Evolutionary conservation across 2,888 invertebrate species (phyloP).

Genomic region (Drosophila atripex): DNA sequence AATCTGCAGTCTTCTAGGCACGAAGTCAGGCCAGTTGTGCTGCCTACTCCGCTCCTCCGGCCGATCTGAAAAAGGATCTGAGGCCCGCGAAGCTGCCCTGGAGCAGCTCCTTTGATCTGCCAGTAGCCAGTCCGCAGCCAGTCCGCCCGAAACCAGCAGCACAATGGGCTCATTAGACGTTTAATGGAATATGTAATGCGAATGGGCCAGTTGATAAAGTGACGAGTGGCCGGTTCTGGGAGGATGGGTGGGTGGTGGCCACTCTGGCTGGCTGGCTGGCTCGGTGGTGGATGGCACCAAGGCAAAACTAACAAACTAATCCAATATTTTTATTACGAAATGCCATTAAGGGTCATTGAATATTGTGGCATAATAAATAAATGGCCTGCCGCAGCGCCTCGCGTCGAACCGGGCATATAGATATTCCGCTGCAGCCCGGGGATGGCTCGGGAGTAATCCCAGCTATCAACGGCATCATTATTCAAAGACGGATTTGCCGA

Average conservation of each 20-base stretch:
- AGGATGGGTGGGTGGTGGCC: constrained; percentile 20
- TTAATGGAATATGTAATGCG: constrained; percentile 76
- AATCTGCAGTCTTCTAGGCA: background rate
- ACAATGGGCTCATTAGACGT: constrained; percentile 76
- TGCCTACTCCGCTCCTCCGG: no score
- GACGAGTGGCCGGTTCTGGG: constrained; percentile 41
- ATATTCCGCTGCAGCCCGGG: background rate
- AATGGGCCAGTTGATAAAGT: constrained; percentile 65
- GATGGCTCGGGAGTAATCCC: constrained; percentile 60
- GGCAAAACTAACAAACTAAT: constrained; percentile 77
- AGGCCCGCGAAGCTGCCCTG: no score
- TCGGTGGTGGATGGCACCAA: constrained; percentile 24
- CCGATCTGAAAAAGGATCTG: no score
- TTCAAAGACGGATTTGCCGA: constrained; percentile 76
- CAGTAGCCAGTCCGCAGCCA: background rate
- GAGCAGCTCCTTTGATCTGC: no score
- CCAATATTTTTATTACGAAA: constrained; percentile 80
- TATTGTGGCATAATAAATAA: constrained; percentile 79
- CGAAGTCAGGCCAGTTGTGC: no score
- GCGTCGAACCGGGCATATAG: constrained; percentile 11
- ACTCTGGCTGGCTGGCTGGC: constrained; percentile 25
- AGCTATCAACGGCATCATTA: constrained; percentile 79
- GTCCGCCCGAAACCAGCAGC: constrained; percentile 6
- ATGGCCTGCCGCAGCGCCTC: constrained; percentile 47
- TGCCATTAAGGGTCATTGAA: constrained; percentile 81